A percentile compares a stretch with the other conserved stretches of the same genome.
Conservation (phyloP, 2,888 invertebrate species). For the Diplazon laetatorius region DNA sequence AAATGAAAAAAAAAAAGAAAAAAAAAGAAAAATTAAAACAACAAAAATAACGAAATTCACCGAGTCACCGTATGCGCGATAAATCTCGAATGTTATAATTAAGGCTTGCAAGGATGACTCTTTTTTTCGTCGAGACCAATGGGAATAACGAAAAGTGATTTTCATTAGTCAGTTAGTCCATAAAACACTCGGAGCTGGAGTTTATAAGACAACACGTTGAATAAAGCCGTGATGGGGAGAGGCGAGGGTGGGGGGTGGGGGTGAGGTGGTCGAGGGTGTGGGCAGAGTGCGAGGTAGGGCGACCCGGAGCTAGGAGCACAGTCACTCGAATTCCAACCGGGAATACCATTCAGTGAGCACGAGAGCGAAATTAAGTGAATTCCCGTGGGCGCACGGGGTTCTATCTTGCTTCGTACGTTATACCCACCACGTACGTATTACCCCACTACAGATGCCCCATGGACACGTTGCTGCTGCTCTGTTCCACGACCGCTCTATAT, state of each 20-base stretch:
- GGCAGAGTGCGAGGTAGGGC: slow-evolving; percentile 47
- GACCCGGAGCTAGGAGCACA: slow-evolving; percentile 54
- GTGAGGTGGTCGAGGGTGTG: no score
- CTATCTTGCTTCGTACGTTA: slow-evolving; percentile 49
- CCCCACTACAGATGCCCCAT: background rate
- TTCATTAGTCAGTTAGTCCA: slow-evolving; percentile 51
- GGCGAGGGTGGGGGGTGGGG: slow-evolving; percentile 39
- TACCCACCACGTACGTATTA: slow-evolving; percentile 19
- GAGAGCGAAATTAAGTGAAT: slow-evolving; percentile 65
- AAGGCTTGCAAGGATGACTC: slow-evolving; percentile 4
- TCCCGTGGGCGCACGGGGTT: slow-evolving; percentile 63
- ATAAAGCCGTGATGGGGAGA: background rate
- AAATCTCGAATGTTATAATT: slow-evolving; percentile 17
- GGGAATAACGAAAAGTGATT: slow-evolving; percentile 48
- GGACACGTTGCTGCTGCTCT: slow-evolving; percentile 6
- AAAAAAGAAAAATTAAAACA: no score
- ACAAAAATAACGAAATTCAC: no score
- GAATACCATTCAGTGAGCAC: slow-evolving; percentile 62
- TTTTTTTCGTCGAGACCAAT: slow-evolving; percentile 3
- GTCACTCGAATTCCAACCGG: slow-evolving; percentile 64
- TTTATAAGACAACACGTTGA: slow-evolving; percentile 55
- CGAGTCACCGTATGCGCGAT: background rate
- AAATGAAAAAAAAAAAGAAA: no score
- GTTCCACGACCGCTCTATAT: slow-evolving; percentile 5
- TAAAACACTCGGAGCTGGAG: slow-evolving; percentile 51